These are phyloP conservation scores for Pteria penguin DNA, from an alignment of 2,888 invertebrate genomes.

Conservation along the genomic window DNA sequence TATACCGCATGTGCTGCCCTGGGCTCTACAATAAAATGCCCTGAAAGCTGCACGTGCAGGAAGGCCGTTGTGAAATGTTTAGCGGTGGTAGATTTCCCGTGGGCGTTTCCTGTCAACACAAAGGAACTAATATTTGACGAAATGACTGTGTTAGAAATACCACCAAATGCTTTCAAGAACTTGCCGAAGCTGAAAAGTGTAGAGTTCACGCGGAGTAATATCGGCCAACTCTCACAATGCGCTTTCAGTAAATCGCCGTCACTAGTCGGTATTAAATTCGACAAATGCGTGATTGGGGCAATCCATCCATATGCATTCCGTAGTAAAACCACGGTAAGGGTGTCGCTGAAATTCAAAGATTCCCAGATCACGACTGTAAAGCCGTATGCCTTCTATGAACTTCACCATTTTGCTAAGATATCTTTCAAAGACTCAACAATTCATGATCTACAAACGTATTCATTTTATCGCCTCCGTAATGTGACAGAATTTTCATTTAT, in stretches of 20 bases:
- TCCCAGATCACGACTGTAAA: not conserved
- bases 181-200: not conserved
- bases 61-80: not conserved
- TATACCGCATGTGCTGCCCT: no score
- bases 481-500: not conserved
- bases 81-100: not conserved
- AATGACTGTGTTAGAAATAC: not conserved
- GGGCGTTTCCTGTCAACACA: slow-evolving; percentile 2
- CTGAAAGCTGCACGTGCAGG: slow-evolving; percentile 5
- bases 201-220: slow-evolving; percentile 11
- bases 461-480: slow-evolving; percentile 3
- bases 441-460: not conserved
- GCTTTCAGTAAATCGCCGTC: not conserved
- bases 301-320: slow-evolving; percentile 2
- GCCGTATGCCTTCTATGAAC: slow-evolving; percentile 4
- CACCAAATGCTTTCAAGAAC: slow-evolving; percentile 14
- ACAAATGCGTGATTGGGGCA: slow-evolving; percentile 7
- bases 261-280: not conserved
- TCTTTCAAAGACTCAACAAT: not conserved
- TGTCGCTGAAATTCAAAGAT: not conserved
- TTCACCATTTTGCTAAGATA: not conserved
- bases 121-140: slow-evolving; percentile 10
- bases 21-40: slow-evolving; percentile 48
- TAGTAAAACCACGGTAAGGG: not conserved
- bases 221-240: slow-evolving; percentile 5